Conservation (phyloP, 2,797 vertebrate species). For the Molossus molossus region DNA sequence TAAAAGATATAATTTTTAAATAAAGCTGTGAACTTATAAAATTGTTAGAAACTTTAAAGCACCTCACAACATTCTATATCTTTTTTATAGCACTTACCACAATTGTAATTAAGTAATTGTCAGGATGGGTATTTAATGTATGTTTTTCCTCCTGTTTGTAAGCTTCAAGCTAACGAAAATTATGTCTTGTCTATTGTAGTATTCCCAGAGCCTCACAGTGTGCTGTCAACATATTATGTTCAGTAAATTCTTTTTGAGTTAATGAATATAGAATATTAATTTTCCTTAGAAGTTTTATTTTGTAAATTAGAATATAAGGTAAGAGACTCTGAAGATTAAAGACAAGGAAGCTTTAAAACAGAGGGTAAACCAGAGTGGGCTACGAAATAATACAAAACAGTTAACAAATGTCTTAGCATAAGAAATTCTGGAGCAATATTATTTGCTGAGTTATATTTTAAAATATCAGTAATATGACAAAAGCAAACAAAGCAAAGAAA, state of each 20-base stretch:
- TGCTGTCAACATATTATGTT: not conserved
- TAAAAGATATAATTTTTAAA: not conserved
- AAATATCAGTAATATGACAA: not conserved
- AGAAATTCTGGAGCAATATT: not conserved
- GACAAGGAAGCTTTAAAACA: not conserved
- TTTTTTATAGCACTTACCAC: not conserved
- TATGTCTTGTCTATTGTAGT: not conserved
- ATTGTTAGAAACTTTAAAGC: not conserved
- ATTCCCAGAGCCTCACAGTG: not conserved
- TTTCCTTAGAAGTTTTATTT: slow-evolving; percentile 50
- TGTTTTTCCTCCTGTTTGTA: not conserved
- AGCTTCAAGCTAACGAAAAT: not conserved
- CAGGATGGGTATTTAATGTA: not conserved
- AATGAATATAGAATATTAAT: not conserved
- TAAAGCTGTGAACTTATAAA: not conserved
- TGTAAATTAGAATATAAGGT: slow-evolving; percentile 20
- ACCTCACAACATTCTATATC: not conserved
- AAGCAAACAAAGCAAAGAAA: not conserved
- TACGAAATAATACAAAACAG: not conserved
- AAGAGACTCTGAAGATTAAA: slow-evolving; percentile 23
- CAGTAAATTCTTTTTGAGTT: slow-evolving; percentile 6
- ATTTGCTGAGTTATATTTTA: not conserved
- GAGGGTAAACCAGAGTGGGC: not conserved
- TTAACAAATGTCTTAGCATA: not conserved
- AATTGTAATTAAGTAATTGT: slow-evolving; percentile 10